phyloP scores from a whole-genome alignment of 2,888 invertebrate genomes.

The Conchocele bisecta region DNA sequence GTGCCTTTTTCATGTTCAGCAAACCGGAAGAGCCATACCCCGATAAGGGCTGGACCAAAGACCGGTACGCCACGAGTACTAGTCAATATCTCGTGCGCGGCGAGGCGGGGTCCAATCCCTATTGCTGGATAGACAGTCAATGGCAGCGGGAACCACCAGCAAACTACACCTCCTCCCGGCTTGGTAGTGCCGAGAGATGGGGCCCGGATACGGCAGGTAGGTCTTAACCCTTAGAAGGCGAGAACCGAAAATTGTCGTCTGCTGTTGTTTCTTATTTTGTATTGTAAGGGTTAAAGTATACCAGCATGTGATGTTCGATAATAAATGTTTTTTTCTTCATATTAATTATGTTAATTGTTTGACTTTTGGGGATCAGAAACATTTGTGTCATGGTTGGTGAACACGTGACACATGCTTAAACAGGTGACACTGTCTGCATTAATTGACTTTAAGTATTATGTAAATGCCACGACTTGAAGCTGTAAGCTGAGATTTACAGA shows the following conservation, averaged over 20 bases:
- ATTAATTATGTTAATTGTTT: neutral
- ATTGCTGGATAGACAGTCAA: constrained; percentile 77
- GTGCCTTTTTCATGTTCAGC: constrained; percentile 67
- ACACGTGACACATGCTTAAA: no score
- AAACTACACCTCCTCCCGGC: constrained; percentile 77
- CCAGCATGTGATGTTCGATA: neutral
- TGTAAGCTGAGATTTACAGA: no score
- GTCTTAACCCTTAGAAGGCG: no score
- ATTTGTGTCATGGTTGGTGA: no score
- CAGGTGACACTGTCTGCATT: no score
- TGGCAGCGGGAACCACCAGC: constrained; percentile 71
- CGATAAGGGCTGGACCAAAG: constrained; percentile 65
- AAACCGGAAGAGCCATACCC: constrained; percentile 59
- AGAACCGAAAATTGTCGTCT: no score
- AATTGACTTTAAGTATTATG: no score
- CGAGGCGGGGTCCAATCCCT: constrained; percentile 63
- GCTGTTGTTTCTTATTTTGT: no score
- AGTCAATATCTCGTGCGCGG: constrained; percentile 74
- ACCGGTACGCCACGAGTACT: constrained; percentile 73
- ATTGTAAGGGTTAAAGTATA: no score
- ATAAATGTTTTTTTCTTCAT: neutral
- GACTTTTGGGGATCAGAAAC: no score
- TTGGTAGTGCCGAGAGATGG: constrained; percentile 80
- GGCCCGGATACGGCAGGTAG: constrained; percentile 80
- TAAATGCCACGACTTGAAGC: no score